phyloP scores from a whole-genome alignment of 2,888 invertebrate species.

The Acanthopleura granulata region DNA sequence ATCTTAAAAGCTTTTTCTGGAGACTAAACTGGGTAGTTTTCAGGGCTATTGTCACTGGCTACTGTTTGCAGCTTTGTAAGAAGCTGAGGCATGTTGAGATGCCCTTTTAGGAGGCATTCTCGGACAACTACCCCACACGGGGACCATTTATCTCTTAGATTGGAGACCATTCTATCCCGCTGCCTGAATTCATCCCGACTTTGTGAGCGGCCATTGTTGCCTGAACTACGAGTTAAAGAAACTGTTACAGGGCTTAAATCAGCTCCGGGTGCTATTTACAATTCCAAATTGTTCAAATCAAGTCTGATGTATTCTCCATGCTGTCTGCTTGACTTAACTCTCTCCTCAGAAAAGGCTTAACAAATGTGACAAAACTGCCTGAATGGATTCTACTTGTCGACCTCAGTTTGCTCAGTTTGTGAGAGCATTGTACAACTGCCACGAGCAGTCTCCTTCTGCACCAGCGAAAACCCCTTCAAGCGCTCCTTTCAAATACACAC shows the following conservation, averaged over 20 bases:
- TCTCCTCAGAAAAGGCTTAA: neutral
- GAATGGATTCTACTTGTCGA: neutral
- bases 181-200: neutral
- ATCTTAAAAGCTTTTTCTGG: no score
- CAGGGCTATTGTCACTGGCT: neutral
- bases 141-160: neutral
- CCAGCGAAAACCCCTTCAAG: no score
- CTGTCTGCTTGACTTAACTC: neutral
- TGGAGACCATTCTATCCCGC: neutral
- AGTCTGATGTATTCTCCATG: neutral
- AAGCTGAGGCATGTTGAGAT: neutral
- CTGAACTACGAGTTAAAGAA: no score
- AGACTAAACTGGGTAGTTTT: neutral
- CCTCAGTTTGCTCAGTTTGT: neutral
- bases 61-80: conserved; percentile 1
- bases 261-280: neutral
- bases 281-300: conserved; percentile 9
- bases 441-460: no score
- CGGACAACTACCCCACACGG: neutral
- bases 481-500: no score
- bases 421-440: neutral
- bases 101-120: neutral
- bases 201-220: neutral
- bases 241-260: no score
- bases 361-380: conserved; percentile 7